phyloP scores from a whole-genome alignment of 1,140 invertebrate genomes.

The Tribolium madens region DNA sequence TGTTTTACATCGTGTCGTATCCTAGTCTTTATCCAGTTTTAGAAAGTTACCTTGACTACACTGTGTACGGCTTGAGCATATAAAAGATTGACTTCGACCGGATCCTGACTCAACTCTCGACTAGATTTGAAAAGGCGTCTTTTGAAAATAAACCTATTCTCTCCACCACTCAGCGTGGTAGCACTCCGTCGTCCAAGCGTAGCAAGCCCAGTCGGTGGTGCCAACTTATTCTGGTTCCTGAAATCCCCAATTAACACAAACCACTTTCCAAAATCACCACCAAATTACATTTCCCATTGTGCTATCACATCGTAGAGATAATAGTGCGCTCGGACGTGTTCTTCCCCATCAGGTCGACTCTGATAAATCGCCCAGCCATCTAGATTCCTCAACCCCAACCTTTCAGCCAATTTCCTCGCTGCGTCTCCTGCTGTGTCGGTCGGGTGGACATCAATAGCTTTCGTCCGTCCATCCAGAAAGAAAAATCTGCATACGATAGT shows the following conservation, averaged over 20 bases:
- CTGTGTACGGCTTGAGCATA: constrained; percentile 96
- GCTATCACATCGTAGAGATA: constrained; percentile 95
- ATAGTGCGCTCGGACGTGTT: constrained; percentile 93
- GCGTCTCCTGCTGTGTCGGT: constrained; percentile 94
- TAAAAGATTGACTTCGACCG: constrained; percentile 93
- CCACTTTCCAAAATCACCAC: not conserved
- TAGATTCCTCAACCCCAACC: constrained; percentile 83
- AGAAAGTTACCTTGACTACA: constrained; percentile 92
- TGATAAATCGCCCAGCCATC: constrained; percentile 97
- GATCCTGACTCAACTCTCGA: constrained; percentile 94
- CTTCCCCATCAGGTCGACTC: constrained; percentile 84
- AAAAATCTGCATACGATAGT: constrained; percentile 96
- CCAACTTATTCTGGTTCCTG: constrained; percentile 75
- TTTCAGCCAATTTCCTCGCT: constrained; percentile 88
- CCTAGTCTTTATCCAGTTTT: constrained; percentile 61
- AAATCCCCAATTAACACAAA: constrained; percentile 49
- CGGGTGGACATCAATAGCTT: constrained; percentile 95
- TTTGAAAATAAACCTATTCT: constrained; percentile 94
- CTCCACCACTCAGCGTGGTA: constrained; percentile 79
- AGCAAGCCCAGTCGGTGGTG: constrained; percentile 70
- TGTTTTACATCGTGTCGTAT: too few relatives aligned
- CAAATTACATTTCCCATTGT: constrained; percentile 88
- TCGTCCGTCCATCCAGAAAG: constrained; percentile 94
- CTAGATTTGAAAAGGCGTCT: constrained; percentile 89
- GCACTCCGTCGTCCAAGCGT: constrained; percentile 70